phyloP scores from a whole-genome alignment of 2,113 vertebrate genomes.

The Labeo rohita region DNA sequence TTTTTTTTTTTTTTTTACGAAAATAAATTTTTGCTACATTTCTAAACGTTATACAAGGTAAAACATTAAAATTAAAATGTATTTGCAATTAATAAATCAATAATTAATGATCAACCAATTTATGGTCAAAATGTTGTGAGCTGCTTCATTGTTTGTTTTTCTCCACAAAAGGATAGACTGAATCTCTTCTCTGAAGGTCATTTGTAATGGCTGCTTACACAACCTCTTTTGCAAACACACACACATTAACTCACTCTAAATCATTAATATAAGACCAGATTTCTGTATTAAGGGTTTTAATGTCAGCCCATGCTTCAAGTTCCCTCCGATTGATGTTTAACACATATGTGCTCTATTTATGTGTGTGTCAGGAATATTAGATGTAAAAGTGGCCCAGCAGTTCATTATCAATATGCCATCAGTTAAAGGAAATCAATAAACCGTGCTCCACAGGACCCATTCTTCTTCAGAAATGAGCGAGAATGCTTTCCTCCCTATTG shows the following conservation, averaged over 20 bases:
- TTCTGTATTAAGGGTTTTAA: conserved; percentile 72
- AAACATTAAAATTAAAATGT: no score
- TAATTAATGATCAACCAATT: not conserved
- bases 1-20: no score
- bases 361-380: conserved; percentile 63
- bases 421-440: conserved; percentile 68
- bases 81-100: not conserved
- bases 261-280: conserved; percentile 64
- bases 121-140: not conserved
- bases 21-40: no score
- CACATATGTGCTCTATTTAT: conserved; percentile 54
- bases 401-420: conserved; percentile 54
- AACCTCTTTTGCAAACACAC: conserved; percentile 20
- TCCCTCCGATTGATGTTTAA: not conserved
- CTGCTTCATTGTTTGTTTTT: conserved; percentile 27
- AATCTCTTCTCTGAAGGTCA: conserved; percentile 50
- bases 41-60: no score
- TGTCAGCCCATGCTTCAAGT: conserved; percentile 51
- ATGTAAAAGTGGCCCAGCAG: conserved; percentile 59
- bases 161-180: conserved; percentile 48
- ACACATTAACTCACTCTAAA: conserved; percentile 12
- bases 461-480: conserved; percentile 37
- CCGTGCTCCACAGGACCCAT: conserved; percentile 37
- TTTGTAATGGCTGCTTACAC: conserved; percentile 59
- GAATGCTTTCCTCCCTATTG: conserved; percentile 17